A percentile compares a stretch with the other conserved stretches of the same genome.
Conservation (phyloP, 2,797 vertebrate species). For the Poecile montanus region DNA sequence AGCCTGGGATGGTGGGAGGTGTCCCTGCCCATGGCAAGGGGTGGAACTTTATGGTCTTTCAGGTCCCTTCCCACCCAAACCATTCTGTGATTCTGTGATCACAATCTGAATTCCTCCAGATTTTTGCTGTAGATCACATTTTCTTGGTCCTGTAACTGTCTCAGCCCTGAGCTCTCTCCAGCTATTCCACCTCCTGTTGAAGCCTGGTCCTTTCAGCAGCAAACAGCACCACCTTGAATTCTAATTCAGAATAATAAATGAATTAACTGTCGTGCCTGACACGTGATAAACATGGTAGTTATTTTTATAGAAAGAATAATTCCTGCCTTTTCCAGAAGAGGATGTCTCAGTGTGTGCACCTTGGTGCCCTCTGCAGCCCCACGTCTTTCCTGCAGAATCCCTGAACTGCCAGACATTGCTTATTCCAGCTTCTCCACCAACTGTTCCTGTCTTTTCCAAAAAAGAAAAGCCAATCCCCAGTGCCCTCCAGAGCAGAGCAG, state of each 20-base stretch:
- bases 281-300: background rate
- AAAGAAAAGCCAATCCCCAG: too few relatives aligned
- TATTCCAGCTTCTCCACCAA: background rate
- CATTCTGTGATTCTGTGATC: background rate
- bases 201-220: background rate
- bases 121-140: background rate
- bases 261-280: background rate
- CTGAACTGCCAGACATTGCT: background rate
- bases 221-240: background rate
- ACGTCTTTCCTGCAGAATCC: background rate
- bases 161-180: background rate
- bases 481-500: background rate
- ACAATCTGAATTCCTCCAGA: background rate
- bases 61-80: background rate
- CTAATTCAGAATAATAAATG: background rate
- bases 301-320: background rate
- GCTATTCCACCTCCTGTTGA: background rate
- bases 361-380: background rate
- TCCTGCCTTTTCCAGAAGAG: background rate
- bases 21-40: background rate
- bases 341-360: background rate
- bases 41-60: rapidly evolving
- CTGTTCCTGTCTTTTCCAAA: background rate
- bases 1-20: rapidly evolving
- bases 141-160: background rate